Percentiles rank a stretch among this genome's conserved stretches.
These are phyloP conservation scores for Paradoxurus hermaphroditus DNA, from an alignment of 2,113 vertebrate species.

Conservation along the genomic window DNA sequence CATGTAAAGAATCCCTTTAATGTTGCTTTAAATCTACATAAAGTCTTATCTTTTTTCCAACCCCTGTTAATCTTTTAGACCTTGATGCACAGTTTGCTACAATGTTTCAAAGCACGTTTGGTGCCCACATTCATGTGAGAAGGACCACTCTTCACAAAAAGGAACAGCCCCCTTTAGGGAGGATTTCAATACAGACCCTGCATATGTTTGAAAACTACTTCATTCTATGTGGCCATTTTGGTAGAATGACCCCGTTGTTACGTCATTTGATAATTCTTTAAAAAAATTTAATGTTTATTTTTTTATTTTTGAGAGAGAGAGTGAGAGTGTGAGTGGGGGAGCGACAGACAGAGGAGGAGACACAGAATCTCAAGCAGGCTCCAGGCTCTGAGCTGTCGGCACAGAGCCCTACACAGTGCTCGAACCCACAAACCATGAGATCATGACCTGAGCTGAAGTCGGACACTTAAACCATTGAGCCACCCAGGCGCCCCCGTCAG, in stretches of 20 bases:
- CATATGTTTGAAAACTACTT: background rate
- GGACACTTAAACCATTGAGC: too few species aligned
- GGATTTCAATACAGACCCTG: background rate
- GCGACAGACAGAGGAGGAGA: too few species aligned
- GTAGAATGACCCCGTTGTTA: background rate
- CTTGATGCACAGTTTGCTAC: background rate
- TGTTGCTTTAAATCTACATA: slow-evolving; percentile 14
- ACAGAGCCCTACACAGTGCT: too few species aligned
- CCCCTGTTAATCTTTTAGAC: slow-evolving; percentile 1
- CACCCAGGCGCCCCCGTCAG: background rate
- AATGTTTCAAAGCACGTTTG: background rate
- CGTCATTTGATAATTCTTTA: background rate
- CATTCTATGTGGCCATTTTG: background rate
- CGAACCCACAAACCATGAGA: too few species aligned
- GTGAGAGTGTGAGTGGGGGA: too few species aligned
- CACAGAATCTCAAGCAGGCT: too few species aligned
- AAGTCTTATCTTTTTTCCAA: background rate
- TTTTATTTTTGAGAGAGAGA: too few species aligned
- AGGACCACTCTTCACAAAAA: background rate
- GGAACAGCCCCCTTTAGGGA: background rate
- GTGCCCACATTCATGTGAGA: background rate
- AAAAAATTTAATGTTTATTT: too few species aligned
- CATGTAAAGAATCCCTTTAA: slow-evolving; percentile 25
- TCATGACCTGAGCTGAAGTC: too few species aligned
- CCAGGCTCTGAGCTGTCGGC: too few species aligned